Evolutionary conservation across 2,113 vertebrate species (phyloP), one percentile per base, ranked within the genome.

Genomic region (Chlorodrepanis virens): DNA sequence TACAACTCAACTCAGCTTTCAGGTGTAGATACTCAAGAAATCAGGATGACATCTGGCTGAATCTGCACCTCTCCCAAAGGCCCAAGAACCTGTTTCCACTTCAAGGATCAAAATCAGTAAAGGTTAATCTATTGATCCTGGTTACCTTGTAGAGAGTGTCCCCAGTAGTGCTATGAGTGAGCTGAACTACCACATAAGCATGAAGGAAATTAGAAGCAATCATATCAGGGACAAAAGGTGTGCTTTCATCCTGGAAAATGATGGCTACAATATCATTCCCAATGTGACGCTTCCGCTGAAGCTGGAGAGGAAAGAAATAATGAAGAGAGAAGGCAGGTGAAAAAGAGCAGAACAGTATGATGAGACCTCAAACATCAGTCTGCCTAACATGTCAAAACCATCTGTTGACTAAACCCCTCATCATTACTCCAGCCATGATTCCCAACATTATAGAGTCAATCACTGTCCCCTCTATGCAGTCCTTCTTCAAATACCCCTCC

Each of bases 171-270:
- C 76, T 94, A 54, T 93, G 94, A 92, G 98, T 96, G 81, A 97
- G 98, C 89, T 99, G 98, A 60, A 99, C 98, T 33, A 98, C 98
- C 80, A 99, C 97, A 59, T 99, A 99, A 89, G 98, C 98, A 87
- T 99, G 99, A 35, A 99, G 97, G 91, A 99, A 99, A 95, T 99
- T 98, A 59, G 99, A 99, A 82, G 98, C 98, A 92, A 99, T 98
- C 86, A 98, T 98, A 60, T 99, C 98, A 33, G 98, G 98, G 22
- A 99, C 96, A 95, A 99, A 99, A 29, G 99, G 98, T 5, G 98
- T 98, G 61, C 98, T 97, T 69, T 98, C 98, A 44, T 99, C 98
- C 94, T 99, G 99, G 95, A 98, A 99, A 67, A 99, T 98, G 87
- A 99, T 83, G 40, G 98, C 98, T 72, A 99, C 98, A 14, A 99